phyloP scores from a whole-genome alignment of 2,797 vertebrate genomes.

The Staurois parvus region DNA sequence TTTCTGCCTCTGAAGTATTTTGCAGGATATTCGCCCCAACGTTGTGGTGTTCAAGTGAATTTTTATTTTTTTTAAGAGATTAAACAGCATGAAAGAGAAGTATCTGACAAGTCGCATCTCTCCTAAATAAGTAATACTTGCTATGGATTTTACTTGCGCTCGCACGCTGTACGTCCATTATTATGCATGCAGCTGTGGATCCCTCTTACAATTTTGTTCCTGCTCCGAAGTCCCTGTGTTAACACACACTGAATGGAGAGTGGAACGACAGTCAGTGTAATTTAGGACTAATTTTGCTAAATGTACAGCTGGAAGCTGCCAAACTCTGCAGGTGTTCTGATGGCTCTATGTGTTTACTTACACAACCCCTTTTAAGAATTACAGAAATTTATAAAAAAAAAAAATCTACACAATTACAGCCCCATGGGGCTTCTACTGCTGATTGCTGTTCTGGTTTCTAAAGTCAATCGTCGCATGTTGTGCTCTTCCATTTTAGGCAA shows the following conservation, averaged over 20 bases:
- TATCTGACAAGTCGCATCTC: background rate
- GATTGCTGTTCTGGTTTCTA: background rate
- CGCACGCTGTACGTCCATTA: background rate
- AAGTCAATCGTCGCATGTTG: background rate
- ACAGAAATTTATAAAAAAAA: background rate
- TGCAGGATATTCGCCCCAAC: background rate
- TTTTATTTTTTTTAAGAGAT: background rate
- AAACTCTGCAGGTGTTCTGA: slow-evolving; percentile 2
- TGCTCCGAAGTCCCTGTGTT: background rate
- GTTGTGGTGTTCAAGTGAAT: background rate
- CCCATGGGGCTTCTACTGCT: background rate
- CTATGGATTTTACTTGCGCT: background rate
- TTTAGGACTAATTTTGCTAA: slow-evolving; percentile 29
- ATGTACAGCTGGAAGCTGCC: slow-evolving; percentile 25
- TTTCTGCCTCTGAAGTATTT: background rate
- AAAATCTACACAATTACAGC: background rate
- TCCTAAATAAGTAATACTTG: background rate
- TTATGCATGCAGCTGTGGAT: slow-evolving; percentile 32
- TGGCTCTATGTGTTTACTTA: background rate
- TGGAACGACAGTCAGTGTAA: slow-evolving; percentile 30
- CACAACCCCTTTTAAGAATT: too few relatives aligned
- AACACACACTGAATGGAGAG: background rate
- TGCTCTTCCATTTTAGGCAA: background rate
- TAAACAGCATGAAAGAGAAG: background rate
- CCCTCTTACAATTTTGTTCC: background rate